phyloP scores from a whole-genome alignment of 2,797 vertebrate species.

The Enteromius paludinosus region DNA sequence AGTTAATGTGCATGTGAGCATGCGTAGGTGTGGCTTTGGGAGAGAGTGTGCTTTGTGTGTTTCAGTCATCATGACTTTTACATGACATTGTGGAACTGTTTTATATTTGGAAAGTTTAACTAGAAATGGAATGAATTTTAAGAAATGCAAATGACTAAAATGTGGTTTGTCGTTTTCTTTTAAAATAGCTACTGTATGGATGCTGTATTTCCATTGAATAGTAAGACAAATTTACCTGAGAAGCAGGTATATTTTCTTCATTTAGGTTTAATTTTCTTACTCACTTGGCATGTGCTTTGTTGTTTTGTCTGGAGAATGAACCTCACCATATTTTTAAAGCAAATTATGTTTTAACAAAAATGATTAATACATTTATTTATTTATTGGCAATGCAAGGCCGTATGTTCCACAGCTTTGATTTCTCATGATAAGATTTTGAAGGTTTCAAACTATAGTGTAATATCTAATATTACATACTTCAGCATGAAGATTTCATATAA shows the following conservation, averaged over 20 bases:
- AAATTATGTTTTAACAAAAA: too few species aligned
- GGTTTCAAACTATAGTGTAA: neutral
- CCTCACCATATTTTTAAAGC: neutral
- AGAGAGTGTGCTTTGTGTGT: neutral
- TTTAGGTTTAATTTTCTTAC: neutral
- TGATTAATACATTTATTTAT: too few species aligned
- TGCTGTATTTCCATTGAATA: neutral
- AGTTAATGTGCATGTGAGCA: conserved; percentile 17
- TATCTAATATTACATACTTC: neutral
- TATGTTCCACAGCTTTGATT: neutral
- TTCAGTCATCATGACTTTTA: conserved; percentile 1
- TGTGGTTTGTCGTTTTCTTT: neutral
- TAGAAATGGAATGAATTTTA: neutral
- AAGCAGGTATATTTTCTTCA: neutral
- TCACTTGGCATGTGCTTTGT: neutral
- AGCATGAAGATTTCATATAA: neutral
- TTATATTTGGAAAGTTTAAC: neutral
- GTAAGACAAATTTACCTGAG: neutral
- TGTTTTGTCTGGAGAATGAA: neutral
- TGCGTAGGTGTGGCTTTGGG: conserved; percentile 15
- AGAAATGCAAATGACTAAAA: neutral
- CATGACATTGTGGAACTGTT: neutral
- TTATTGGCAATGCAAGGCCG: neutral
- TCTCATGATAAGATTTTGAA: neutral
- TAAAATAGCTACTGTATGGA: neutral